phyloP scores from a whole-genome alignment of 2,797 vertebrate species.

The Basileuterus tristriatus region DNA sequence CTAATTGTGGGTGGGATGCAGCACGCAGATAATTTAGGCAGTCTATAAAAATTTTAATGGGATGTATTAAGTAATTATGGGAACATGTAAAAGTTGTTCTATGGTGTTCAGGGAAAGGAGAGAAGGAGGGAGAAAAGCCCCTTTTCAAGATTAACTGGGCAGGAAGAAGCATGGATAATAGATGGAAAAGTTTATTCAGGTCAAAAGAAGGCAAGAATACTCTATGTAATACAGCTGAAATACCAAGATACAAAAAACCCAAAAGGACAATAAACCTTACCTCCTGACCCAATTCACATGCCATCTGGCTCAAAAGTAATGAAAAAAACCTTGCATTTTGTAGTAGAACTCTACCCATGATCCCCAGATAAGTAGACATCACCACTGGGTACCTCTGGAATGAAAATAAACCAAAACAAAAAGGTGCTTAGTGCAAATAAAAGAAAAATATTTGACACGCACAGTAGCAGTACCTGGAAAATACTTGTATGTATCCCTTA shows the following conservation, averaged over 20 bases:
- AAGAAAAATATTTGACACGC: neutral
- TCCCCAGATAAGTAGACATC: conserved; percentile 95
- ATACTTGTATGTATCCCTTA: neutral
- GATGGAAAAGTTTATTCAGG: neutral
- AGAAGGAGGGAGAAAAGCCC: neutral
- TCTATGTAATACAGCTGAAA: neutral
- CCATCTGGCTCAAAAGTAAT: conserved; percentile 90
- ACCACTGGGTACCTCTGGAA: conserved; percentile 91
- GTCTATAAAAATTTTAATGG: neutral
- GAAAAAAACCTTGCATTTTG: conserved; percentile 94
- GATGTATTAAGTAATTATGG: neutral
- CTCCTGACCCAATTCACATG: conserved; percentile 88
- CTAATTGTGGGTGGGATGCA: neutral
- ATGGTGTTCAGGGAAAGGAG: neutral
- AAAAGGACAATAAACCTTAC: conserved; percentile 70
- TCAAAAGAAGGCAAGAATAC: neutral
- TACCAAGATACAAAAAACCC: neutral
- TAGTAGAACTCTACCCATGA: conserved; percentile 90
- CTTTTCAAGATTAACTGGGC: neutral
- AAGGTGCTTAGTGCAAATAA: neutral
- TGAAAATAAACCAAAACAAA: neutral
- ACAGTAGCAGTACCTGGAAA: neutral
- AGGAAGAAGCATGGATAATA: neutral
- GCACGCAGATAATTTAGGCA: neutral
- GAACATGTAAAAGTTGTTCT: neutral